phyloP scores from a whole-genome alignment of 2,113 vertebrate species.

The Panthera uncia region DNA sequence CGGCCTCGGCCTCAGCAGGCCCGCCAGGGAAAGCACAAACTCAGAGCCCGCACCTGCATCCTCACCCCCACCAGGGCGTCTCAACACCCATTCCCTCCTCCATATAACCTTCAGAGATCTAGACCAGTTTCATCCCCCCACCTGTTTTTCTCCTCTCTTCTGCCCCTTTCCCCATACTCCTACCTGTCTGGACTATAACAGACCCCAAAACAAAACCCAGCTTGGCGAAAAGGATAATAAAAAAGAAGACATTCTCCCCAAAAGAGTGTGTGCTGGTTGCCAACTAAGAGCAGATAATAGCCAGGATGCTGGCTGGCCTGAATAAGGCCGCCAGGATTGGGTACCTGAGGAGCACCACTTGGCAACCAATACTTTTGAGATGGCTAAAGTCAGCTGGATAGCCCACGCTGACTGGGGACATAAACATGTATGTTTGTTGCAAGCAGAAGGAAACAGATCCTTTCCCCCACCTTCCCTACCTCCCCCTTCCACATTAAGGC shows the following conservation, averaged over 20 bases:
- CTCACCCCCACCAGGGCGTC: slow-evolving; percentile 87
- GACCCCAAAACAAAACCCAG: slow-evolving; percentile 66
- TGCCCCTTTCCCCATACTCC: not conserved
- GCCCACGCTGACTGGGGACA: not conserved
- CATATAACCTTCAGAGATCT: slow-evolving; percentile 85
- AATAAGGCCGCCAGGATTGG: slow-evolving; percentile 73
- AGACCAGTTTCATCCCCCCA: slow-evolving; percentile 56
- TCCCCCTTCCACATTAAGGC: not conserved
- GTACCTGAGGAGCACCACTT: slow-evolving; percentile 72
- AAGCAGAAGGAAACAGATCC: slow-evolving; percentile 59
- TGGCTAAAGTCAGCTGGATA: slow-evolving; percentile 57
- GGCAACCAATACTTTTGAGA: slow-evolving; percentile 53
- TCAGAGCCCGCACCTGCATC: slow-evolving; percentile 80
- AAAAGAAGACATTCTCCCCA: slow-evolving; percentile 67
- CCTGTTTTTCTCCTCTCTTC: slow-evolving; percentile 69
- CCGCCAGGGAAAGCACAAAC: slow-evolving; percentile 90
- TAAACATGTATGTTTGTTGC: slow-evolving; percentile 51
- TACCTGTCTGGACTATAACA: slow-evolving; percentile 76
- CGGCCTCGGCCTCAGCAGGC: slow-evolving; percentile 85
- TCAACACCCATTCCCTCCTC: slow-evolving; percentile 91
- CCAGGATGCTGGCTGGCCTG: slow-evolving; percentile 77
- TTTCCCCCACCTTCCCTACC: not conserved
- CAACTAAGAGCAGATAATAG: slow-evolving; percentile 78
- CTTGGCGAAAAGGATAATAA: slow-evolving; percentile 76
- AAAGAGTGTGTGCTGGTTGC: slow-evolving; percentile 74